These are phyloP conservation scores for Cynopterus brachyotis DNA, from an alignment of 2,113 vertebrate species.

Conservation along the genomic window DNA sequence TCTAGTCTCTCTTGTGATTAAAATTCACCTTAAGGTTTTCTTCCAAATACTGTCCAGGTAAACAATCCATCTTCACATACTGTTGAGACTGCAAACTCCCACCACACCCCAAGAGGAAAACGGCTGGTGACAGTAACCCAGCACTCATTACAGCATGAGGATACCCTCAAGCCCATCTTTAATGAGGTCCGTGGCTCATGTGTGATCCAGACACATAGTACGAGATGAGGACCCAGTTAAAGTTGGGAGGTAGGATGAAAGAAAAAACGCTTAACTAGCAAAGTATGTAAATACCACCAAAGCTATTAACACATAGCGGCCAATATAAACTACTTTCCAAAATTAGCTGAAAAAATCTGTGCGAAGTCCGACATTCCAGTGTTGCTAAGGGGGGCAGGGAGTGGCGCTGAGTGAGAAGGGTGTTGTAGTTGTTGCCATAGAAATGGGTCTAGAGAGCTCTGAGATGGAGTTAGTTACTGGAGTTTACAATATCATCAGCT, in stretches of 20 bases:
- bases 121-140: not conserved
- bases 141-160: not conserved
- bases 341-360: conserved; percentile 70
- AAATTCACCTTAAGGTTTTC: conserved; percentile 69
- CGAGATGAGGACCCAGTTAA: not conserved
- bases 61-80: not conserved
- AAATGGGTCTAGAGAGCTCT: not conserved
- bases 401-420: not conserved
- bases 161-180: not conserved
- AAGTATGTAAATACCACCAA: conserved; percentile 73
- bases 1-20: conserved; percentile 61
- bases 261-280: conserved; percentile 60
- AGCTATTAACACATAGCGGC: conserved; percentile 62
- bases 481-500: not conserved
- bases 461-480: not conserved
- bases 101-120: not conserved
- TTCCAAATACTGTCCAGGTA: conserved; percentile 55
- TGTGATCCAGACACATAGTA: conserved; percentile 45
- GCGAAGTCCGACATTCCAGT: conserved; percentile 57
- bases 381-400: not conserved
- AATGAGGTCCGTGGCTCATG: not conserved
- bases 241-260: conserved; percentile 1
- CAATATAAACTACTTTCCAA: conserved; percentile 78
- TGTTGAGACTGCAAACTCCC: not conserved
- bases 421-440: not conserved